A percentile compares a stretch with the other conserved stretches of the same genome.
Evolutionary conservation across 2,888 invertebrate species (phyloP).

Genomic region (Acleris laterana): DNA sequence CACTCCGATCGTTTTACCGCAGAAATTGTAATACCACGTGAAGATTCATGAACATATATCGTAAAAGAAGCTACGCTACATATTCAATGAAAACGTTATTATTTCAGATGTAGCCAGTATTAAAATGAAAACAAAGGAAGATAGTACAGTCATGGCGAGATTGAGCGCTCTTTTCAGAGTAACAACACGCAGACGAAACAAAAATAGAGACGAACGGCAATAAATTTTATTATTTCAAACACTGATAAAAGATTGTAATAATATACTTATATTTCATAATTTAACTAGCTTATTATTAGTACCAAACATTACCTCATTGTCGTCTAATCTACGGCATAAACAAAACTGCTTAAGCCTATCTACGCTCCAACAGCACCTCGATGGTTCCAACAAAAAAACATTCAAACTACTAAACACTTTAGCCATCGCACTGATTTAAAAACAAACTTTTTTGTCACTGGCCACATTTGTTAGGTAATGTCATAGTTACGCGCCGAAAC

Average conservation of each 20-base stretch:
- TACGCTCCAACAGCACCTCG: conserved; percentile 70
- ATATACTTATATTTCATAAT: neutral
- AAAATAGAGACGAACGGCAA: conserved; percentile 18
- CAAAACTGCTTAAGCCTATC: conserved; percentile 76
- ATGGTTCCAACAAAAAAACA: conserved; percentile 70
- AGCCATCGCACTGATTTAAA: conserved; percentile 54
- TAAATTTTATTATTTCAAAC: conserved; percentile 18
- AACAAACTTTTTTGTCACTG: conserved; percentile 31
- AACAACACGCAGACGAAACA: conserved; percentile 20
- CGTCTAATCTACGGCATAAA: conserved; percentile 69
- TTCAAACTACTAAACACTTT: conserved; percentile 70
- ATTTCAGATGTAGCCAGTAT: conserved; percentile 13
- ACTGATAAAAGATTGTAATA: conserved; percentile 8
- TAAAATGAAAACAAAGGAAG: conserved; percentile 30
- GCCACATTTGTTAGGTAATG: conserved; percentile 23
- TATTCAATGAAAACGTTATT: conserved; percentile 12
- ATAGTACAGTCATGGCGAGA: conserved; percentile 26
- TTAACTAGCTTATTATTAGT: no score
- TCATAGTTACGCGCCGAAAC: conserved; percentile 14
- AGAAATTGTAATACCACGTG: neutral
- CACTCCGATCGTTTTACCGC: no score
- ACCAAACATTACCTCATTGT: conserved; percentile 65
- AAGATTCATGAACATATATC: neutral
- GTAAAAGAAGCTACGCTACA: conserved; percentile 2
- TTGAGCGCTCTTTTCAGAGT: conserved; percentile 17